These are phyloP conservation scores for Pluvianellus socialis DNA, from an alignment of 2,113 vertebrate species.

Conservation along the genomic window DNA sequence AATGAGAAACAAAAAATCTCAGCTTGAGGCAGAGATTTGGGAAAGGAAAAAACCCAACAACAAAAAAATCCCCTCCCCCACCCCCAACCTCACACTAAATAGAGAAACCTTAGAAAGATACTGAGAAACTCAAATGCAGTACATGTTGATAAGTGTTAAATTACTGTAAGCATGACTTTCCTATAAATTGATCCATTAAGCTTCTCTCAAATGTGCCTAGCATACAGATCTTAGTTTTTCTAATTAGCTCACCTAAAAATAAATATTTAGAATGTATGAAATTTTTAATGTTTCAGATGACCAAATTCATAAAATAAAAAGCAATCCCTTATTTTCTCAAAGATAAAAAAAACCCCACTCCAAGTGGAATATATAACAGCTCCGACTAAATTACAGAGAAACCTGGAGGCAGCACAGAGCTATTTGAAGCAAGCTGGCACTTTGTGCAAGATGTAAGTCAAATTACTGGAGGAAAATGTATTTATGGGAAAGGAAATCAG, in stretches of 20 bases:
- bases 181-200: background rate
- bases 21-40: background rate
- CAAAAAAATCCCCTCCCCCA: background rate
- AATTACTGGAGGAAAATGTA: background rate
- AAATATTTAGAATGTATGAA: background rate
- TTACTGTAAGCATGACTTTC: background rate
- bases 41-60: background rate
- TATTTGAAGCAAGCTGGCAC: background rate
- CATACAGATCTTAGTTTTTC: background rate
- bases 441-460: background rate
- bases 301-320: background rate
- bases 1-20: background rate
- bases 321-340: background rate
- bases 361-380: background rate
- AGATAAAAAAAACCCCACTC: background rate
- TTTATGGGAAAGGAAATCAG: conserved; percentile 9
- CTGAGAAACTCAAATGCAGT: background rate
- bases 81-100: background rate
- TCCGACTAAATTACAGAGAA: background rate
- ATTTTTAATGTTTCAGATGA: background rate
- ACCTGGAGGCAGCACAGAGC: background rate
- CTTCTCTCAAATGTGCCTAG: background rate
- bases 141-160: background rate
- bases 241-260: background rate
- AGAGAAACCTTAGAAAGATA: background rate